Percentiles rank a stretch among this genome's conserved stretches.
These are phyloP conservation scores for Ricordea florida DNA, from an alignment of 92 coral and sea anemone species.

Conservation along the genomic window DNA sequence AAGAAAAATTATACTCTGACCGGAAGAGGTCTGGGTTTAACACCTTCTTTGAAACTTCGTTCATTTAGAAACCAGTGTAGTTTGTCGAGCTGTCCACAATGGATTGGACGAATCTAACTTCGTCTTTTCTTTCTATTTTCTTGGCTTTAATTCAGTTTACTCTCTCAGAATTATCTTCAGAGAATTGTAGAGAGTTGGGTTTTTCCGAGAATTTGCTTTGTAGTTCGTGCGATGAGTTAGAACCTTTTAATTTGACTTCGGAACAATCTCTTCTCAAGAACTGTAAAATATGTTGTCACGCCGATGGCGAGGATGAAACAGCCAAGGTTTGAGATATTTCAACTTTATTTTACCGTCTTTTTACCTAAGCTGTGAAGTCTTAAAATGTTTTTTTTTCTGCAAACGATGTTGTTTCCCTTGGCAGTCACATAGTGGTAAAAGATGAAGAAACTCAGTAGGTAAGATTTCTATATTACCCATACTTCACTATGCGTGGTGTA, in stretches of 20 bases:
- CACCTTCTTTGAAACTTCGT: not conserved
- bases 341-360: not conserved
- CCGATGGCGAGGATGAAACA: slow-evolving; percentile 68
- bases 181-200: slow-evolving; percentile 87
- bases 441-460: too few species aligned
- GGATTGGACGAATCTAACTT: slow-evolving; percentile 73
- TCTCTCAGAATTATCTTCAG: slow-evolving; percentile 78
- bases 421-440: too few species aligned
- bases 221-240: slow-evolving; percentile 92
- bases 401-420: too few species aligned
- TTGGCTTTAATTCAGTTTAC: slow-evolving; percentile 70
- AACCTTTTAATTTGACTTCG: slow-evolving; percentile 74
- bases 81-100: slow-evolving; percentile 62
- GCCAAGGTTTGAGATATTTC: not conserved
- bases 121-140: slow-evolving; percentile 82
- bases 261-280: slow-evolving; percentile 47
- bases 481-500: too few species aligned
- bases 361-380: not conserved
- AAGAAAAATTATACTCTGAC: too few species aligned
- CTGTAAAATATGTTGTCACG: slow-evolving; percentile 92
- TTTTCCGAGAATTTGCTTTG: slow-evolving; percentile 87
- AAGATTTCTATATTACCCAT: too few species aligned
- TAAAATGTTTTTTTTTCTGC: not conserved
- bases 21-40: slow-evolving; percentile 5
- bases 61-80: too few species aligned